These are phyloP conservation scores for Malurus cyaneus DNA, from an alignment of 2,113 vertebrate species.

Conservation along the genomic window DNA sequence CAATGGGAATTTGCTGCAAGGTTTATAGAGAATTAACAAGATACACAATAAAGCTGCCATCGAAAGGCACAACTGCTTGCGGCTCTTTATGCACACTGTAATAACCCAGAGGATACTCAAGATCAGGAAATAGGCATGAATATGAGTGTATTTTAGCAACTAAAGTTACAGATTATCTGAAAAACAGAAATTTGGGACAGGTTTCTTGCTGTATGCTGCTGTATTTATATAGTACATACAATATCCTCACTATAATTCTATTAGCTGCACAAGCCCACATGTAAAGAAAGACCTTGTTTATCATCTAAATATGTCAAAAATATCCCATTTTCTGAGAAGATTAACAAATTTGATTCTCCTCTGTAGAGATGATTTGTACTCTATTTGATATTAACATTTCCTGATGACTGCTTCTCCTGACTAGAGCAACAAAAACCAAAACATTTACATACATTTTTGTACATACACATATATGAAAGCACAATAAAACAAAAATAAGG, in stretches of 20 bases:
- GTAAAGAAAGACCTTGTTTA: not conserved
- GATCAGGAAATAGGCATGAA: not conserved
- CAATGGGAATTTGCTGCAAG: not conserved
- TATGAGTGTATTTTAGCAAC: not conserved
- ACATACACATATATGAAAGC: not conserved
- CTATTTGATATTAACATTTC: not conserved
- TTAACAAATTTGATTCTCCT: not conserved
- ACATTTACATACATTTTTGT: not conserved
- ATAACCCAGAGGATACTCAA: not conserved
- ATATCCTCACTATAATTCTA: not conserved
- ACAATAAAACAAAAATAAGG: not conserved
- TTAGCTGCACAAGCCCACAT: not conserved
- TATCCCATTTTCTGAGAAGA: not conserved
- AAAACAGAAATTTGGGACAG: not conserved
- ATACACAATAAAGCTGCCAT: not conserved
- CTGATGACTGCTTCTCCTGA: not conserved
- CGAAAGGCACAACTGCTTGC: not conserved
- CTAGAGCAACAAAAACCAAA: not conserved
- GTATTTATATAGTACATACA: not conserved
- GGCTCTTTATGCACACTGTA: not conserved
- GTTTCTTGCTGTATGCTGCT: rapidly evolving
- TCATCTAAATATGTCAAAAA: not conserved
- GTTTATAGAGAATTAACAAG: not conserved
- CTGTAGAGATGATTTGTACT: not conserved
- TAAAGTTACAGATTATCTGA: not conserved